Base-by-base conservation (phyloP, 2,797 vertebrate genomes). In the Echiichthys vipera region DNA sequence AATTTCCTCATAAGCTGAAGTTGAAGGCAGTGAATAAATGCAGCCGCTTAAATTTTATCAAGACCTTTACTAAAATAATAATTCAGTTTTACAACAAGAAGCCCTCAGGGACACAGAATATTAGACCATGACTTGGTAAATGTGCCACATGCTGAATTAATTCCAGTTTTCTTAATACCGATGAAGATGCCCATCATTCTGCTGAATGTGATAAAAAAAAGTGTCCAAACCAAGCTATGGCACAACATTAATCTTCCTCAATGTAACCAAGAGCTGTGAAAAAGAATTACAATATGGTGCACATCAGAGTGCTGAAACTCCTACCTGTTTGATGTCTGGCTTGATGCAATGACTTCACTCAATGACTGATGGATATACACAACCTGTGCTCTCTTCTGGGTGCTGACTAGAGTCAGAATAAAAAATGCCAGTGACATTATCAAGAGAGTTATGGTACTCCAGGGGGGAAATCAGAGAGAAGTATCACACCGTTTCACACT, bases 301-400 rank as follows among this genome's bases (percentile, higher is more conserved):
- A 53, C 64, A 84, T 84, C 78, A 71, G 49, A 78, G 74, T 17
- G 70, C 62, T 77, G 77, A 65, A 77, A 79, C 63, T 61, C 50
- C 54, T 57, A 70, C 77, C 79, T 81, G 84, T 58, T 65, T 69
- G 65, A 75, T 53, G 70, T 56, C 69, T 71, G 58, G 20, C 69
- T 84, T 57, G 65, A 85, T 75, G 57, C 71, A 74, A 87, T 43
- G 76, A 75, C 84, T 78, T 17, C 80, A 46, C 77, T 86, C 65
- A 69, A 36, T 83, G 80, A 87, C 69, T 85, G 87, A 88, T 87
- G 76, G 58, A 65, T 65, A 77, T n/a, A 81, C 83, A 89, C 89
- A 86, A 73, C 69, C 80, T 77, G 72, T 84, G 57, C 57, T 47
- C 70, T 76, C 67, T 47, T 65, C 49, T 71, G 49, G 71, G 67